Evolutionary conservation across 2,888 invertebrate species (phyloP), one percentile per base, ranked within the genome.

Genomic region (Nephrotoma flavescens): DNA sequence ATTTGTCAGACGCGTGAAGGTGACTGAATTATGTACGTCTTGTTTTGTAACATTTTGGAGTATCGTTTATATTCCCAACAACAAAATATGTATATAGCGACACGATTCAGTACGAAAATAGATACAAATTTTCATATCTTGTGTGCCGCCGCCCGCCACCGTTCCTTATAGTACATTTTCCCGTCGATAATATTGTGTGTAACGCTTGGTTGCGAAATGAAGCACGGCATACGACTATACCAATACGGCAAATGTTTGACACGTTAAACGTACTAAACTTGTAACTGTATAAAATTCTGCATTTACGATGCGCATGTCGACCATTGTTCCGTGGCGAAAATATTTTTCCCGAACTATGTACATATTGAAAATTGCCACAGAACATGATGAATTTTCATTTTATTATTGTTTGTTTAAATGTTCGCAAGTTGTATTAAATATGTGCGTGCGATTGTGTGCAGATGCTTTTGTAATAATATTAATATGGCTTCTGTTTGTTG

Each of bases 1-100:
- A 71, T 71, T 31, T 71, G 71, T 71, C 31, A 41, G 84, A 84
- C 84, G 84, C 84, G 84, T 84, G 84, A 84, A 84, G 84, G 84
- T 84, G 84, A 84, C 84, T 84, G 42, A 84, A 42, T 9, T 84
- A 41, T 41, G 42, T 42, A 41, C 42, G 42, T 31, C 12, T 47
- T 19, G 42, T 31, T 2, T 47, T 19, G 31, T 71, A 71, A 71
- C 71, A 71, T 19, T 71, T 71, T 71, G 31, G 71, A 71, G 31
- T 71, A 71, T 71, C 71, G 71, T n/a, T 5, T 15, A 31, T 9
- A 31, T 9, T 9, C 31, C 71, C 19, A 71, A 15, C 31, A 44
- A 11, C 44, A 71, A 71, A 31, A 71, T 71, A 71, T 71, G 31
- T 31, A 71, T 31, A 31, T 31, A 71, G 6, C 31, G 71, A 71